Evolutionary conservation across 37 sponge, comb jelly and placozoan species (phyloP).

Genomic region (Agelas oroides): DNA sequence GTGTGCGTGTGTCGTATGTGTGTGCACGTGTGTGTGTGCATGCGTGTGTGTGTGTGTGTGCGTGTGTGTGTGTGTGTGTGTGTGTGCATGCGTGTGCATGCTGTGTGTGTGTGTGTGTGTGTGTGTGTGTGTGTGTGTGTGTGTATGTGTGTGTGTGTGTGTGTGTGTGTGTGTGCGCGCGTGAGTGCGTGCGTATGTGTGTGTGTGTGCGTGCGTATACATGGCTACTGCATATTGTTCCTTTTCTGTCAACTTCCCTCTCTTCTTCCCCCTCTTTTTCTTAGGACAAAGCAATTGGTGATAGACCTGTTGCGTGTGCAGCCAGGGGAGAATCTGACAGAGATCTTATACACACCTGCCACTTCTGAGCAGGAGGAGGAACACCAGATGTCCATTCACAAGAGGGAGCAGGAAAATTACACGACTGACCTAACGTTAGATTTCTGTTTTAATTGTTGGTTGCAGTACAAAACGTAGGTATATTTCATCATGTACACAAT

Average conservation of each 20-base stretch:
- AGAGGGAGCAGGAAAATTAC: slow-evolving; percentile 40
- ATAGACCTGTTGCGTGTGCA: slow-evolving; percentile 82
- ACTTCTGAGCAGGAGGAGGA: slow-evolving; percentile 73
- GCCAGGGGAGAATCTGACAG: slow-evolving; percentile 75
- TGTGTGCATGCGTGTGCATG: not conserved
- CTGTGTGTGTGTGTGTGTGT: slow-evolving; percentile 31
- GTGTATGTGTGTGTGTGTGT: slow-evolving; percentile 40
- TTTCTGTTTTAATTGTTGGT: no score
- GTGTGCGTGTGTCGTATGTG: slow-evolving; percentile 9
- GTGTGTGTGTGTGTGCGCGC: slow-evolving; percentile 30
- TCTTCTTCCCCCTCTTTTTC: no score
- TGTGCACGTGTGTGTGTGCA: no score
- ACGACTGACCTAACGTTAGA: no score
- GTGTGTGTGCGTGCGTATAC: slow-evolving; percentile 31
- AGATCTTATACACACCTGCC: slow-evolving; percentile 74
- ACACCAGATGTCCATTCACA: slow-evolving; percentile 27
- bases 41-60: no score
- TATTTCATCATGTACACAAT: no score
- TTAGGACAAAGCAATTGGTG: slow-evolving; percentile 48
- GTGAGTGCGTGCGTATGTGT: no score
- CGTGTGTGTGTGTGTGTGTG: slow-evolving; percentile 3
- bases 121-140: no score
- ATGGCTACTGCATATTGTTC: not conserved
- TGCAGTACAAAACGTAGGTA: no score
- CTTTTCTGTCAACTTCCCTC: no score